phyloP scores from a whole-genome alignment of 2,113 vertebrate species.

The Hemiscyllium ocellatum region DNA sequence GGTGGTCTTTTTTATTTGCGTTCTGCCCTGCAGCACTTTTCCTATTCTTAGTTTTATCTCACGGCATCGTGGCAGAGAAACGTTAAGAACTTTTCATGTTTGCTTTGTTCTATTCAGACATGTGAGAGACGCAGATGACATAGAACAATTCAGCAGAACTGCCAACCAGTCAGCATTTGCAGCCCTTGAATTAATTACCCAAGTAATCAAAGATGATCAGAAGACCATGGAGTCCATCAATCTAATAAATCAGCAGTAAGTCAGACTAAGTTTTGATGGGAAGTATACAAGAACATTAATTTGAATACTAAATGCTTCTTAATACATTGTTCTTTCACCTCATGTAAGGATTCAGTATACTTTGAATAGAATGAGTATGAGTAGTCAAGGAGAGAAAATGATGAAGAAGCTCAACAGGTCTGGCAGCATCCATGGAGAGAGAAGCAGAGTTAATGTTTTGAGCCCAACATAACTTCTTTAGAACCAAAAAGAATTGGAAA shows the following conservation, averaged over 20 bases:
- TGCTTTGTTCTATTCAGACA: conserved; percentile 61
- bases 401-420: no score
- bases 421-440: no score
- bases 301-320: background rate
- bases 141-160: conserved; percentile 48
- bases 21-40: background rate
- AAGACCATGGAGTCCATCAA: conserved; percentile 45
- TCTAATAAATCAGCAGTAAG: conserved; percentile 65
- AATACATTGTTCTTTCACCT: background rate
- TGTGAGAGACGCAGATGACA: conserved; percentile 46
- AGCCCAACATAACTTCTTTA: no score
- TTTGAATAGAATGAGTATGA: background rate
- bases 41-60: background rate
- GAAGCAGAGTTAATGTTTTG: no score
- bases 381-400: no score
- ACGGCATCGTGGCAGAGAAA: background rate
- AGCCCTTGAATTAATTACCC: conserved; percentile 53
- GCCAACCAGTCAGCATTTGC: conserved; percentile 51
- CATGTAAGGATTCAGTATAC: background rate
- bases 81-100: background rate
- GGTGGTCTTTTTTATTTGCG: background rate
- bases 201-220: conserved; percentile 47
- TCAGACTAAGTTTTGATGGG: background rate
- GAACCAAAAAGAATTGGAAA: no score
- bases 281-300: background rate